Percentiles rank a stretch among this genome's conserved stretches.
Conservation (phyloP, 2,113 vertebrate species). For the Toxotes jaculatrix region DNA sequence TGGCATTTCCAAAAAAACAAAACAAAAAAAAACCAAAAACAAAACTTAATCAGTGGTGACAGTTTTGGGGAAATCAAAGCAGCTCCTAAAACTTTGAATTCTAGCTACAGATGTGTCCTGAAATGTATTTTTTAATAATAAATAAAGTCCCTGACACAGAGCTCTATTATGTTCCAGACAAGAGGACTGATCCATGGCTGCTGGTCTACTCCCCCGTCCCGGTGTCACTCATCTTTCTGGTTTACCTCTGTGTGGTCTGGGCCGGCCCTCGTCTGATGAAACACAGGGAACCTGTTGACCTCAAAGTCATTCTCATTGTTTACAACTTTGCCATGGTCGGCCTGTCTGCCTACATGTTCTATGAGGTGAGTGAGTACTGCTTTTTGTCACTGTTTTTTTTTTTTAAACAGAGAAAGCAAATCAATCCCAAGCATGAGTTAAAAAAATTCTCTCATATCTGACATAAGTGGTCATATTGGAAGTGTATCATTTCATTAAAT, state of each 20-base stretch:
- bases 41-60: neutral
- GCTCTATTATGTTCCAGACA: conserved; percentile 72
- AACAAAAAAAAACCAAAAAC: too few relatives aligned
- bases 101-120: neutral
- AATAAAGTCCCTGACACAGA: neutral
- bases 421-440: neutral
- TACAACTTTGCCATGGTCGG: conserved; percentile 81
- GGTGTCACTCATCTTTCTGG: conserved; percentile 70
- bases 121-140: neutral
- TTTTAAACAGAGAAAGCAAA: neutral
- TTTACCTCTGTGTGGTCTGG: conserved; percentile 76
- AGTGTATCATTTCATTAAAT: neutral
- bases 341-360: conserved; percentile 83
- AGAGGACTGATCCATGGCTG: conserved; percentile 82
- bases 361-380: conserved; percentile 77
- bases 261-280: conserved; percentile 75
- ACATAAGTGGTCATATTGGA: neutral
- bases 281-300: conserved; percentile 62
- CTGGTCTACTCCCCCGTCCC: conserved; percentile 81
- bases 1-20: neutral
- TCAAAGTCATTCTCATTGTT: conserved; percentile 74
- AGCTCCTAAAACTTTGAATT: neutral
- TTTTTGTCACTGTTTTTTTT: neutral
- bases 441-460: neutral
- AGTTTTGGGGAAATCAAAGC: neutral